Percentiles rank a stretch among this genome's conserved stretches.
phyloP scores from a whole-genome alignment of 64 coral and sea anemone species.

The Acropora yongei region DNA sequence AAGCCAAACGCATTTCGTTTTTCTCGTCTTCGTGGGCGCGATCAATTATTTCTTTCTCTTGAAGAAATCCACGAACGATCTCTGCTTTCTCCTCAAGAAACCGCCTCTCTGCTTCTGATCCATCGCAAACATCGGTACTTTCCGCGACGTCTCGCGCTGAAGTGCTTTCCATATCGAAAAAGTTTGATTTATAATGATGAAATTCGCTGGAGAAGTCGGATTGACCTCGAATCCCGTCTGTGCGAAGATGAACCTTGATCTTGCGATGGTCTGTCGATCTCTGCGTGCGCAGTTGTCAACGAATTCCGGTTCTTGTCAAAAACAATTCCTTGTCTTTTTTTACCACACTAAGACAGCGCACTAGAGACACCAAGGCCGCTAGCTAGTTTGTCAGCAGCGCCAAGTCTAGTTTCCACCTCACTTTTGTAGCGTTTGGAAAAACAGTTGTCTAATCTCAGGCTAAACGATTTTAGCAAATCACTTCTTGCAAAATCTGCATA shows the following conservation, averaged over 20 bases:
- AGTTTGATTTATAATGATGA: neutral
- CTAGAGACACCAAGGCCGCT: too few relatives aligned
- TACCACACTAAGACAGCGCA: neutral
- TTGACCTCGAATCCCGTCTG: neutral
- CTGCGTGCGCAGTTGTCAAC: conserved; percentile 27
- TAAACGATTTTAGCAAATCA: neutral
- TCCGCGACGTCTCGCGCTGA: neutral
- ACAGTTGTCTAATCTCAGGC: neutral
- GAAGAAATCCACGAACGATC: conserved; percentile 92
- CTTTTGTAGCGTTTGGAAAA: conserved; percentile 1
- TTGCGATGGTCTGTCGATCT: neutral
- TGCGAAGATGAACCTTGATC: conserved; percentile 12
- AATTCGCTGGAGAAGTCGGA: neutral
- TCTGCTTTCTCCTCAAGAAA: conserved; percentile 95
- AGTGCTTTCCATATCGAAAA: neutral
- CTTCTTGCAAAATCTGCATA: neutral
- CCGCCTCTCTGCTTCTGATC: conserved; percentile 32
- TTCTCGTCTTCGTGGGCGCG: conserved; percentile 86
- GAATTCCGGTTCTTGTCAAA: too few relatives aligned
- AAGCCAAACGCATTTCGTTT: conserved; percentile 80
- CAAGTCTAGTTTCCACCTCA: neutral
- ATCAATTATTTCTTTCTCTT: conserved; percentile 83
- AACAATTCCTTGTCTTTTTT: neutral
- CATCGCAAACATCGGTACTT: neutral
- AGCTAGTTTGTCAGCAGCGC: too few relatives aligned